These are phyloP conservation scores for Heteromormyrus szaboi DNA, from an alignment of 2,797 vertebrate genomes.

Conservation along the genomic window DNA sequence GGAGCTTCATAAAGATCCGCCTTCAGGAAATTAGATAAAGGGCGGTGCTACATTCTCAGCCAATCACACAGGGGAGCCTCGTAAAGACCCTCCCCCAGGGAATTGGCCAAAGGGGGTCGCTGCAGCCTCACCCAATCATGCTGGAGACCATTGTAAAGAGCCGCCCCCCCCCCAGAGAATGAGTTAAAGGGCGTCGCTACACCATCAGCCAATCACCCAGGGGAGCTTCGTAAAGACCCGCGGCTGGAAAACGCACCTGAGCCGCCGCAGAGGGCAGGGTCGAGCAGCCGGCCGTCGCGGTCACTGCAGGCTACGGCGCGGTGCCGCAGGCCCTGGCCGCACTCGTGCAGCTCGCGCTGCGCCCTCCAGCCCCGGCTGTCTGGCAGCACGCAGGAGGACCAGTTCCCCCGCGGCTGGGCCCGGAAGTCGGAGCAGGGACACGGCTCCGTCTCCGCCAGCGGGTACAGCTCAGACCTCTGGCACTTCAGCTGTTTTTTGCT, in stretches of 20 bases:
- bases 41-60: neutral
- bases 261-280: conserved; percentile 58
- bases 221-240: neutral
- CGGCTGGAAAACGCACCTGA: conserved; percentile 58
- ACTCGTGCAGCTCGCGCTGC: conserved; percentile 47
- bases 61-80: neutral
- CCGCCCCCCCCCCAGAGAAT: neutral
- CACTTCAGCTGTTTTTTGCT: conserved; percentile 76
- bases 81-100: neutral
- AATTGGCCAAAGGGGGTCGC: neutral
- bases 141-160: neutral
- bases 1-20: neutral
- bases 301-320: conserved; percentile 65
- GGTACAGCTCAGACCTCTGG: conserved; percentile 61
- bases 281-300: conserved; percentile 53
- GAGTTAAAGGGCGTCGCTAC: neutral
- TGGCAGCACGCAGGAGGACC: conserved; percentile 69
- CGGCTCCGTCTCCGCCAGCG: conserved; percentile 60
- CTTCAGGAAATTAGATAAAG: neutral
- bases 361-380: conserved; percentile 35
- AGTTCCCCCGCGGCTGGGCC: conserved; percentile 63
- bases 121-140: neutral
- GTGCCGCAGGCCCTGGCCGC: conserved; percentile 62
- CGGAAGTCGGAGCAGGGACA: conserved; percentile 66
- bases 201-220: neutral